Evolutionary conservation across 2,888 invertebrate genomes (phyloP).

Genomic region (Ommatoiulus sabulosus): DNA sequence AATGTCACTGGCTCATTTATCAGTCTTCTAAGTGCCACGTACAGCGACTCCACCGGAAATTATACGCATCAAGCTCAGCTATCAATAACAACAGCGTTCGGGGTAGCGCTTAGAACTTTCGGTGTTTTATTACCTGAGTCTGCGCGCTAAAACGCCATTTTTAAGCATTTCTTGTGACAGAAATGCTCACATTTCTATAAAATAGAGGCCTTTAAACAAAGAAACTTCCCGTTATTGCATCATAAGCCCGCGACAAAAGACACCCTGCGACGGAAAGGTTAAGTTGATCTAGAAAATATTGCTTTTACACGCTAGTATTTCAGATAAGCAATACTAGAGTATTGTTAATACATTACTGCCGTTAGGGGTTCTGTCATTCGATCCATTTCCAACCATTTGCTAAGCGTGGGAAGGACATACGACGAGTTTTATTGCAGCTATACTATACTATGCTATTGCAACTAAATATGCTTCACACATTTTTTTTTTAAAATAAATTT

Average conservation of each 20-base stretch:
- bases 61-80: slow-evolving; percentile 46
- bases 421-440: background rate
- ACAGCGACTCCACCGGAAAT: slow-evolving; percentile 51
- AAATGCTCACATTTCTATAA: background rate
- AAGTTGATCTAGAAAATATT: background rate
- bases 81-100: slow-evolving; percentile 49
- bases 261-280: background rate
- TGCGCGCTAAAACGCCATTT: background rate
- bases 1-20: slow-evolving; percentile 47
- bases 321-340: background rate
- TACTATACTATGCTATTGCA: too few relatives aligned
- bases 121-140: slow-evolving; percentile 48
- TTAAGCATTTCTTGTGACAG: slow-evolving; percentile 17
- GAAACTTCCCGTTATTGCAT: slow-evolving; percentile 2
- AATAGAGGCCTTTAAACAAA: background rate
- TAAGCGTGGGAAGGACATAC: background rate
- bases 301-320: background rate
- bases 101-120: background rate
- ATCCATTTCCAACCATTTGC: background rate
- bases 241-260: background rate
- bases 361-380: background rate
- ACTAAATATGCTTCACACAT: too few relatives aligned
- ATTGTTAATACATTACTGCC: background rate
- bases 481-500: too few relatives aligned
- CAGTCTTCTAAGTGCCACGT: slow-evolving; percentile 30